Evolutionary conservation across 2,797 vertebrate genomes (phyloP).

Genomic region (Menidia menidia): DNA sequence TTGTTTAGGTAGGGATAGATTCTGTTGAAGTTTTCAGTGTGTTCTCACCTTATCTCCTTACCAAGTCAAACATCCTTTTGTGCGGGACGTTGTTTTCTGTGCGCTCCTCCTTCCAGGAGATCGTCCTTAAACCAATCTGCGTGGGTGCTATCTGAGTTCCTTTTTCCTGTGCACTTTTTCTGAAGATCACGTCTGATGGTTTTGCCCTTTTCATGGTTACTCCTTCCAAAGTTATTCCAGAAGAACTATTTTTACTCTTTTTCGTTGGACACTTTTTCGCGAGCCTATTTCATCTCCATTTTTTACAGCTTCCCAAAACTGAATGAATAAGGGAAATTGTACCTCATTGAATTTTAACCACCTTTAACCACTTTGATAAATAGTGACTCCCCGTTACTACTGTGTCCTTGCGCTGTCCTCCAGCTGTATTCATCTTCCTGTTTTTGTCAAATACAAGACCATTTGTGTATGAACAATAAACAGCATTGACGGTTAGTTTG

Average conservation of each 20-base stretch:
- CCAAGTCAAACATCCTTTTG: not conserved
- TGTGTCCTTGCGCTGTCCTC: not conserved
- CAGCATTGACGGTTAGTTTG: slow-evolving; percentile 3
- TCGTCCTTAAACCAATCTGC: slow-evolving; percentile 20
- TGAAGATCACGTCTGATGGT: slow-evolving; percentile 4
- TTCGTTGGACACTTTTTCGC: too few species aligned
- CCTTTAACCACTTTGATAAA: not conserved
- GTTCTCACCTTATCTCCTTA: too few species aligned
- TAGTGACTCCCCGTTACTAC: not conserved
- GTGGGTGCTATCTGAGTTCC: too few species aligned
- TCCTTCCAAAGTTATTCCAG: too few species aligned
- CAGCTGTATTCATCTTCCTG: not conserved
- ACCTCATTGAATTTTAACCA: too few species aligned
- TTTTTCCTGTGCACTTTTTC: slow-evolving; percentile 3
- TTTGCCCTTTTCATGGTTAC: slow-evolving; percentile 14
- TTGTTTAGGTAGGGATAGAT: too few species aligned
- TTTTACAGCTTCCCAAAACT: not conserved
- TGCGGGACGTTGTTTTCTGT: slow-evolving; percentile 6
- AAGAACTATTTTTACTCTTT: too few species aligned
- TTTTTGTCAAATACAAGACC: not conserved
- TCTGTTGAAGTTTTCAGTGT: too few species aligned
- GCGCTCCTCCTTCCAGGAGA: slow-evolving; percentile 1
- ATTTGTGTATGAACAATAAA: slow-evolving; percentile 2
- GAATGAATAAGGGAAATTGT: too few species aligned
- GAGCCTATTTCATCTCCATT: not conserved